These are phyloP conservation scores for Zaprionus obscuricornis DNA, from an alignment of 2,888 invertebrate genomes.

Conservation along the genomic window DNA sequence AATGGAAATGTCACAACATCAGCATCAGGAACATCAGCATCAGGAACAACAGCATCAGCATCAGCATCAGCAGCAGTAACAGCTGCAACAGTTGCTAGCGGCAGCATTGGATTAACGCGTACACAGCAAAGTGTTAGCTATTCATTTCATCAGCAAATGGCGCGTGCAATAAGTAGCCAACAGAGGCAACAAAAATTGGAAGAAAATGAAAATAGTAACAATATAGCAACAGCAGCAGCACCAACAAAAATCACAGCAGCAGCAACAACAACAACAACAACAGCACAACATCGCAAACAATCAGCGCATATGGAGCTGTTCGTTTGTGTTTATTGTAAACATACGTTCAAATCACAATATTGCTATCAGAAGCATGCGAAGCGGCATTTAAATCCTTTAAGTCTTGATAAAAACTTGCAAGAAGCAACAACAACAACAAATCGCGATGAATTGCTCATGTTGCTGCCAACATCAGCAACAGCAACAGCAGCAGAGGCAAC, in stretches of 20 bases:
- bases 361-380: constrained; percentile 92
- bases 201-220: constrained; percentile 30
- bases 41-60: constrained; percentile 65
- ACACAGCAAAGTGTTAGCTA: constrained; percentile 82
- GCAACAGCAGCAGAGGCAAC: constrained; percentile 14
- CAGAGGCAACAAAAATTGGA: constrained; percentile 76
- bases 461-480: too few relatives aligned
- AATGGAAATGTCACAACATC: not conserved
- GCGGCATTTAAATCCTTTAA: constrained; percentile 87
- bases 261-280: constrained; percentile 25
- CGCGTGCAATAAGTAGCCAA: constrained; percentile 81
- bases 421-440: constrained; percentile 4
- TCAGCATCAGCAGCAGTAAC: constrained; percentile 40
- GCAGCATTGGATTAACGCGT: too few relatives aligned
- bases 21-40: too few relatives aligned
- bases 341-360: constrained; percentile 92
- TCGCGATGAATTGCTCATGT: not conserved
- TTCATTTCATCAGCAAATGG: constrained; percentile 84
- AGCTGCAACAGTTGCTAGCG: constrained; percentile 13
- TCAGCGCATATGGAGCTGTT: constrained; percentile 83
- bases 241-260: constrained; percentile 12
- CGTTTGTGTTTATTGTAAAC: constrained; percentile 90
- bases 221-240: constrained; percentile 31
- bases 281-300: constrained; percentile 35
- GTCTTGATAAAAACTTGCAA: constrained; percentile 78